Percentiles rank a stretch among this genome's conserved stretches.
Conservation (phyloP, 2,113 vertebrate genomes). For the Crocuta crocuta region DNA sequence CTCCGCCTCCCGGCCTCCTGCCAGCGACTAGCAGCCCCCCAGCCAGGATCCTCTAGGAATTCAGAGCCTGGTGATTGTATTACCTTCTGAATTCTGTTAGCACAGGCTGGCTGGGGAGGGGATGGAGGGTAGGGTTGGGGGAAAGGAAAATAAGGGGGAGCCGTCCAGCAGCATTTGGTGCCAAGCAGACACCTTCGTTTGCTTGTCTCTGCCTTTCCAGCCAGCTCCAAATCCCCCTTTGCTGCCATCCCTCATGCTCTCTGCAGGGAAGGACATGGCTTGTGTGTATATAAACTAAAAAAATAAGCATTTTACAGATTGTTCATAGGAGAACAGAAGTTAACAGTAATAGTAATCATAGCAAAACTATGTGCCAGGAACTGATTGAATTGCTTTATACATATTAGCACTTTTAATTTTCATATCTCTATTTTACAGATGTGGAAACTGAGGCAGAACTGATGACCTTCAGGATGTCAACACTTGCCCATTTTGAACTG, state of each 20-base stretch:
- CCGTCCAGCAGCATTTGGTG: not conserved
- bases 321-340: not conserved
- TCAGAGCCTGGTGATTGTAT: slow-evolving; percentile 58
- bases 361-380: not conserved
- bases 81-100: slow-evolving; percentile 74
- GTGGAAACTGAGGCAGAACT: not conserved
- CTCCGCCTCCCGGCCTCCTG: slow-evolving; percentile 18
- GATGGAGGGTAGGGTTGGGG: not conserved
- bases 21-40: slow-evolving; percentile 54
- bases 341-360: not conserved
- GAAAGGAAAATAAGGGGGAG: not conserved
- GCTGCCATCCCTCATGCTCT: not conserved
- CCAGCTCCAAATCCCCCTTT: not conserved
- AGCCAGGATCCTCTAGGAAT: slow-evolving; percentile 71
- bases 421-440: not conserved
- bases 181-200: not conserved
- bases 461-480: not conserved
- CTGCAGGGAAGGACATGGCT: not conserved
- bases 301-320: not conserved
- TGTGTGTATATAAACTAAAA: not conserved
- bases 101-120: not conserved
- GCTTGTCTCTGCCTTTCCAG: not conserved
- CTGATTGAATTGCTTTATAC: not conserved
- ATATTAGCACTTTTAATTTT: not conserved
- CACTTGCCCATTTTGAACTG: not conserved